Evolutionary conservation across 2,888 invertebrate species (phyloP), one percentile per base, ranked within the genome.

Genomic region (Andrena dorsata): DNA sequence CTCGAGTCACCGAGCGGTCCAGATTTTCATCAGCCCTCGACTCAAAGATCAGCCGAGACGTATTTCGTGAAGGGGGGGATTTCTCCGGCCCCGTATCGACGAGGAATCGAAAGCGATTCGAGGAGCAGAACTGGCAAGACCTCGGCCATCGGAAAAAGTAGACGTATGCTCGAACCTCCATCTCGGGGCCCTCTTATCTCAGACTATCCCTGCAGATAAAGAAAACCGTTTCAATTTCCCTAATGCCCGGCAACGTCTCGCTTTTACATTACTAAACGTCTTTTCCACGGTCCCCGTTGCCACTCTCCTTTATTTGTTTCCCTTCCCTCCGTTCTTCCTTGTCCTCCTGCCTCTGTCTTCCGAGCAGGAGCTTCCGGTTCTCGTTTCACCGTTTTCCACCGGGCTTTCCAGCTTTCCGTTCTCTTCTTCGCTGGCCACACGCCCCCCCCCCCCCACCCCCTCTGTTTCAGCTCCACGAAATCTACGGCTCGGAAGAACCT

Each of bases 181-280:
- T 76, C 68, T 23, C 53, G 20, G 28, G 35, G 64, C 58, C 28
- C 61, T 72, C 64, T 81, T 68, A 71, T 70, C 79, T 65, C 30
- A 13, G 56, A 30, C 56, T 53, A 77, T 80, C 80, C 69, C 35
- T 69, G 56, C 83, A 85, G 91, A 91, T 91, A 91, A 91, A 90
- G 92, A 92, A 91, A 92, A 91, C 90, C 91, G 91, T 92, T 92
- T 92, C 92, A 92, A 92, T 92, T 92, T 92, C 91, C 92, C 92
- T 92, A 92, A 92, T 92, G 92, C 91, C 56, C 89, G 87, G 84
- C 82, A 85, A 83, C 88, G 87, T 86, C 88, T 89, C 90, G 86
- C 90, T 91, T 90, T 90, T 83, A 84, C 91, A 88, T 90, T 88
- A 86, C 88, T 41, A 73, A 78, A 71, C 83, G 80, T 81, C 64